Evolutionary conservation across 2,888 invertebrate genomes (phyloP), one percentile per base, ranked within the genome.

Genomic region (Steinernema hermaphroditum): DNA sequence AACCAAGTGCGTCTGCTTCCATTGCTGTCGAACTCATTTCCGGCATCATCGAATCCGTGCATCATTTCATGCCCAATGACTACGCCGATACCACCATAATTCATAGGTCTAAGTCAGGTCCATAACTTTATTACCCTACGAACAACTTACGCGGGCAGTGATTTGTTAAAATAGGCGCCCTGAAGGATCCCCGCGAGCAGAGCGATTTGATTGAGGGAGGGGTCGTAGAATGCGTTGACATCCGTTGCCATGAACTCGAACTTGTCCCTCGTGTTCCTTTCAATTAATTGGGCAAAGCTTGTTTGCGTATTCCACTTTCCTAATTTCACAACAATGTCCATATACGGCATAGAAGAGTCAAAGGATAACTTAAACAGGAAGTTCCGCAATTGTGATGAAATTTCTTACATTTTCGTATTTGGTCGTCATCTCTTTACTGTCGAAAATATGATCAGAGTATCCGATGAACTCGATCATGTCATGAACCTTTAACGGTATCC

Each of bases 31-130:
- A 32, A 62, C n/a, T 32, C 27, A 29, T 62, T 62, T 24, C 62
- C 62, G 27, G 62, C 62, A n/a, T 62, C 62, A 32, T 62, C 62
- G 32, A 62, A 62, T 29, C 62, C 62, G 29, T 62, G 62, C 62
- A 62, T 62, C 62, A 62, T 62, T 62, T 62, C 62, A 16, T 62
- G 62, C 6, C 62, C 62, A 62, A 62, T 62, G n/a, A 62, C 32
- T 1, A 62, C 62, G 2, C 62, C 62, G 32, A 62, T 62, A 32
- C 32, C 62, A 2, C 62, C 62, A n/a, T 62, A 62, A 32, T 62
- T 62, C 62, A 62, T 62, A 27, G 62, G 29, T 1, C 62, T 62
- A n/a, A 24, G 27, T 27, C 19, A 22, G 22, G 9, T 6, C 22
- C 6, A 54, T 19, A 24, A n/a, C n/a, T 54, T 54, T 4, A 54